Conservation (phyloP, 1,140 invertebrate species). For the Drosophila virilis region DNA sequence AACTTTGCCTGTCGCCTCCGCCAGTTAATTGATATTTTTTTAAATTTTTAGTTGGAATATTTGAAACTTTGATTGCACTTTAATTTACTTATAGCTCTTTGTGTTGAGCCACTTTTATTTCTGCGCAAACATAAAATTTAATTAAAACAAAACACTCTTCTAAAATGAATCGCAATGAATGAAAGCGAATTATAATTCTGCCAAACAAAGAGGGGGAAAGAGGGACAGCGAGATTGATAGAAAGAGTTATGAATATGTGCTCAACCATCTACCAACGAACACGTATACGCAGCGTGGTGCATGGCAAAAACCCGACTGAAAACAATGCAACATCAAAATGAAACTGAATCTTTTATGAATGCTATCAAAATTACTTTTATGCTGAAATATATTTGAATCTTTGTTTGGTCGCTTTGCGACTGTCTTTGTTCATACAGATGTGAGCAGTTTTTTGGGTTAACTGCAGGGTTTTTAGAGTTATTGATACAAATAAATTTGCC, state of each 20-base stretch:
- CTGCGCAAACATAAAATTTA: conserved; percentile 51
- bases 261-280: conserved; percentile 35
- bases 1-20: conserved; percentile 46
- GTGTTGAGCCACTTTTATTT: conserved; percentile 29
- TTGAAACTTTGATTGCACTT: conserved; percentile 46
- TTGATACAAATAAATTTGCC: not conserved
- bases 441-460: not conserved
- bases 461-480: not conserved
- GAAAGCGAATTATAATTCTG: conserved; percentile 7
- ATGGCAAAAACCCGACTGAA: not conserved
- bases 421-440: not conserved
- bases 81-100: conserved; percentile 43
- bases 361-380: conserved; percentile 31
- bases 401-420: not conserved
- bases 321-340: conserved; percentile 23
- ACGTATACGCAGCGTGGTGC: conserved; percentile 54
- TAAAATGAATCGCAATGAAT: conserved; percentile 34
- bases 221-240: not conserved
- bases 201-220: not conserved
- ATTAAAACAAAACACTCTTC: conserved; percentile 42
- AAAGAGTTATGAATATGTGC: not conserved
- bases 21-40: conserved; percentile 36
- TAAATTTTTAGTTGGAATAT: not conserved
- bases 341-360: conserved; percentile 31
- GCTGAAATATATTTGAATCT: not conserved